Conservation (phyloP, 2,797 vertebrate species). For the Enteromius mattozi region DNA sequence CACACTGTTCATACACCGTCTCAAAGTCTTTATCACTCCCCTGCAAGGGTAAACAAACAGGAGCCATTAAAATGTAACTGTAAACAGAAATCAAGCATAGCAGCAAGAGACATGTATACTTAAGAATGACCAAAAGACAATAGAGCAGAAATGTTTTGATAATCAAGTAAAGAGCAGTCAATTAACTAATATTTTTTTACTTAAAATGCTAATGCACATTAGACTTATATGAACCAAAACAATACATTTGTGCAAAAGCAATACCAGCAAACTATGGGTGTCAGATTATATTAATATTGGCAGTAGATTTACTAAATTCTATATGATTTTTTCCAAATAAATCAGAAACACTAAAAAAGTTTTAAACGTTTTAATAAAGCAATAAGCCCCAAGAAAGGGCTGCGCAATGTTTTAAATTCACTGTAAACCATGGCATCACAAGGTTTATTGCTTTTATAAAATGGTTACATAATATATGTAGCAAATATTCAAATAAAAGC, state of each 20-base stretch:
- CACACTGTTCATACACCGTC: slow-evolving; percentile 92
- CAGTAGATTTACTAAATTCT: neutral
- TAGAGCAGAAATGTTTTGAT: neutral
- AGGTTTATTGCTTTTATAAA: too few species aligned
- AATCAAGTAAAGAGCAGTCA: neutral
- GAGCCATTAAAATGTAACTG: neutral
- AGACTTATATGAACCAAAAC: neutral
- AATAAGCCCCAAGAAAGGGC: too few species aligned
- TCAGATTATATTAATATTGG: neutral
- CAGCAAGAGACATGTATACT: neutral
- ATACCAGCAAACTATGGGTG: neutral
- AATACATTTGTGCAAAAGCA: neutral
- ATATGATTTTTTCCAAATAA: neutral
- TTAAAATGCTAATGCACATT: neutral
- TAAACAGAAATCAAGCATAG: neutral
- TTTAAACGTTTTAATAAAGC: neutral
- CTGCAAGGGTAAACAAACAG: slow-evolving; percentile 71
- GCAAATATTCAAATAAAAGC: too few species aligned
- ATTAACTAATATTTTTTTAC: neutral
- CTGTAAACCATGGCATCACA: too few species aligned
- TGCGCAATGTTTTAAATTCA: too few species aligned
- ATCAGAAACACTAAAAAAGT: neutral
- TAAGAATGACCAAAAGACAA: slow-evolving; percentile 18
- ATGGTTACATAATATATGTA: too few species aligned
- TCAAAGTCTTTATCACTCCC: slow-evolving; percentile 92